These are phyloP conservation scores for Chironomus tentans DNA, from an alignment of 2,888 invertebrate species.

Conservation along the genomic window DNA sequence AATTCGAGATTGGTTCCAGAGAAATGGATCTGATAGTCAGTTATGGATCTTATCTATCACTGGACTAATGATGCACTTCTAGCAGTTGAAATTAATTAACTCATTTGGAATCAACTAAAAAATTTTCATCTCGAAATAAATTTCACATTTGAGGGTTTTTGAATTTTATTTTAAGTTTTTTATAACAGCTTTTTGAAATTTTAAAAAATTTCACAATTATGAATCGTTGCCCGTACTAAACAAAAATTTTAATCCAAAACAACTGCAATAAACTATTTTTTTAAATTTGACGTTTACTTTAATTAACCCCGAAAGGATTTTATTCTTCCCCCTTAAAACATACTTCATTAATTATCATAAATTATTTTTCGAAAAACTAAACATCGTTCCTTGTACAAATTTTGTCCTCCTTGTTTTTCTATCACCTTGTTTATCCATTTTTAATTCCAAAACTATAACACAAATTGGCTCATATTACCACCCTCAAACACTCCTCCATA, in stretches of 20 bases:
- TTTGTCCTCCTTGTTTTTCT: background rate
- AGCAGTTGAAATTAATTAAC: background rate
- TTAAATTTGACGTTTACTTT: too few species aligned
- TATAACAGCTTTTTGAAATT: background rate
- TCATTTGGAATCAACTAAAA: background rate
- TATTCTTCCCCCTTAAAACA: background rate
- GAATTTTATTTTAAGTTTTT: background rate
- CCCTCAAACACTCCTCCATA: too few species aligned
- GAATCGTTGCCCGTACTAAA: background rate
- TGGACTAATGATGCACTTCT: slow-evolving; percentile 3
- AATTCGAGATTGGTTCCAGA: background rate
- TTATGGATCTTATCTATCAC: background rate
- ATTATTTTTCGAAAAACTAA: background rate
- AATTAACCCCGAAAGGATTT: background rate
- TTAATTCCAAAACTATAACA: too few species aligned
- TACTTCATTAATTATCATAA: background rate
- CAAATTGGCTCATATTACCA: too few species aligned
- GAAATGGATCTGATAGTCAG: slow-evolving; percentile 2
- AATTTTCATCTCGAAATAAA: background rate
- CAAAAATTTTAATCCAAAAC: background rate
- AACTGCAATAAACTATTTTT: background rate
- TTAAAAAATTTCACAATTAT: background rate
- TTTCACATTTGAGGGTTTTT: background rate
- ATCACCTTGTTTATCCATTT: too few species aligned
- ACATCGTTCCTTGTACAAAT: background rate